Evolutionary conservation across 2,113 vertebrate species (phyloP).

Genomic region (Sisor rabdophorus): DNA sequence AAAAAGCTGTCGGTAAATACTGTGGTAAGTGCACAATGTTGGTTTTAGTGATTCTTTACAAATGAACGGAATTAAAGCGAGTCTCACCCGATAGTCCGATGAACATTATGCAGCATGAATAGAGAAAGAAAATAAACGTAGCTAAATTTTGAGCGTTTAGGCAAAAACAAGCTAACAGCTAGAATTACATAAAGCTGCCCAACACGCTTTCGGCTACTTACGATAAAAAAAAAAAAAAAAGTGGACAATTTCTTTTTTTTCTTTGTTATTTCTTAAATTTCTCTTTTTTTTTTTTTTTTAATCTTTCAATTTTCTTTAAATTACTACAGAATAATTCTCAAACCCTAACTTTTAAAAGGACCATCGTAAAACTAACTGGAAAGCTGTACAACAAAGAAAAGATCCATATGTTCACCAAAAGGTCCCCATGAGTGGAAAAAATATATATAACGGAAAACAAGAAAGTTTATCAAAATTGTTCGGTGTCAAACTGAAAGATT

Average conservation of each 20-base stretch:
- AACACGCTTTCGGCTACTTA: neutral
- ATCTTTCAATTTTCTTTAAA: neutral
- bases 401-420: neutral
- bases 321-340: neutral
- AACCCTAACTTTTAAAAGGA: neutral
- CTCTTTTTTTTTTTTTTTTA: too few relatives aligned
- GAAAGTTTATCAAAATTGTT: constrained; percentile 1
- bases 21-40: constrained; percentile 24
- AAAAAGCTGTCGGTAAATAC: neutral
- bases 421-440: neutral
- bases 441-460: constrained; percentile 18
- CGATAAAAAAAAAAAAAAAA: neutral
- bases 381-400: neutral
- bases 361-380: neutral
- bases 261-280: too few relatives aligned
- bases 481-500: neutral
- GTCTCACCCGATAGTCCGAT: neutral
- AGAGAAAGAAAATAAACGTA: neutral
- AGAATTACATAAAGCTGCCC: neutral
- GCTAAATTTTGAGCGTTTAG: neutral
- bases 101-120: too few relatives aligned
- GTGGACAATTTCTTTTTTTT: neutral
- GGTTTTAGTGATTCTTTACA: constrained; percentile 21
- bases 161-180: neutral
- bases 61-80: too few relatives aligned